These are phyloP conservation scores for Rhynchotus rufescens DNA, from an alignment of 2,797 vertebrate genomes.

Conservation along the genomic window DNA sequence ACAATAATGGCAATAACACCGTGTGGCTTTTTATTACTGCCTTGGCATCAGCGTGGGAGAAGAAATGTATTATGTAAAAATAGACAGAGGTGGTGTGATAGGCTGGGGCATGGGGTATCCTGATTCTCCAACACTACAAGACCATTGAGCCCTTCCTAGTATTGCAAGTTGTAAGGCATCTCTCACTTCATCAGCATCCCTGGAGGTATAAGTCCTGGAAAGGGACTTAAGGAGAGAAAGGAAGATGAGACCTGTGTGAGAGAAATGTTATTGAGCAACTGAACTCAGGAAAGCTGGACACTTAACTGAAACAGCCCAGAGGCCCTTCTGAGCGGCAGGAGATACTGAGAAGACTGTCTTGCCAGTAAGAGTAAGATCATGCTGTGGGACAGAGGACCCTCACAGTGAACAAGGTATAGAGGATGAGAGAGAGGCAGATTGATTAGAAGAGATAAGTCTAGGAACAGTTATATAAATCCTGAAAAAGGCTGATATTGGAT, in stretches of 20 bases:
- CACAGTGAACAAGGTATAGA: not conserved
- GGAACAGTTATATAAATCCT: not conserved
- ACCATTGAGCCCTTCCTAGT: not conserved
- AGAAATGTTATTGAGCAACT: not conserved
- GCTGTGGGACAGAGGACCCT: not conserved
- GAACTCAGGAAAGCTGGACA: not conserved
- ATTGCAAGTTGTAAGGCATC: rapidly evolving
- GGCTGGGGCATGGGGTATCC: not conserved
- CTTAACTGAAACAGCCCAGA: not conserved
- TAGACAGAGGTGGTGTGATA: rapidly evolving
- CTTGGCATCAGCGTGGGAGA: not conserved
- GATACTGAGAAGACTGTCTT: not conserved
- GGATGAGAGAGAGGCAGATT: not conserved
- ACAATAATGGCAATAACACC: not conserved
- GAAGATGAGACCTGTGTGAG: rapidly evolving
- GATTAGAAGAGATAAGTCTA: not conserved
- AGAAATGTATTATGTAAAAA: not conserved
- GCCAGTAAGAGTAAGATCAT: not conserved
- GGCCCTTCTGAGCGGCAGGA: not conserved
- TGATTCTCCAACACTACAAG: not conserved
- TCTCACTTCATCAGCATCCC: not conserved
- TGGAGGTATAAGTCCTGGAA: not conserved
- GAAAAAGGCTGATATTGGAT: not conserved
- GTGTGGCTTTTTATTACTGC: rapidly evolving
- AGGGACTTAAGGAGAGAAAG: not conserved